A percentile compares a stretch with the other conserved stretches of the same genome.
Evolutionary conservation across 1,140 invertebrate genomes (phyloP).

Genomic region (Euura lappo): DNA sequence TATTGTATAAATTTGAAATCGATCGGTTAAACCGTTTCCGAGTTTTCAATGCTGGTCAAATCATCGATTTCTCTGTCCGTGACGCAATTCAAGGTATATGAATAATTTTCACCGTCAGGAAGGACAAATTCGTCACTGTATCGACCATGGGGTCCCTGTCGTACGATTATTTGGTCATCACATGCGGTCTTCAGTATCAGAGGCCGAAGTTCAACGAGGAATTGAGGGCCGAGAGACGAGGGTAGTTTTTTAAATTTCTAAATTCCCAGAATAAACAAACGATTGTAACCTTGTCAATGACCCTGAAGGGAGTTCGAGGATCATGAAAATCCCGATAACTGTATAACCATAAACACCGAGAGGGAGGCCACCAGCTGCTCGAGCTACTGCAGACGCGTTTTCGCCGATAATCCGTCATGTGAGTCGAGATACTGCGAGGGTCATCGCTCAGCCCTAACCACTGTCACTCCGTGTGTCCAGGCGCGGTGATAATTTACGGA

Average conservation of each 20-base stretch:
- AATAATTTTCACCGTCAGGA: constrained; percentile 44
- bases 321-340: constrained; percentile 58
- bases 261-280: neutral
- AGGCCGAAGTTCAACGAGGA: constrained; percentile 57
- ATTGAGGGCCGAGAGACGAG: constrained; percentile 33
- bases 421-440: neutral
- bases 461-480: constrained; percentile 32
- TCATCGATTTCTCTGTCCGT: neutral
- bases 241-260: constrained; percentile 26
- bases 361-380: constrained; percentile 58
- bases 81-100: too few species aligned
- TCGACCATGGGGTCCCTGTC: constrained; percentile 59
- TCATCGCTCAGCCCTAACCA: neutral
- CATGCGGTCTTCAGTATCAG: constrained; percentile 67
- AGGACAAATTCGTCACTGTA: constrained; percentile 64
- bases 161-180: constrained; percentile 69
- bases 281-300: constrained; percentile 13
- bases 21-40: too few species aligned
- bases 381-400: constrained; percentile 45
- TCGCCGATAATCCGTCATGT: constrained; percentile 4
- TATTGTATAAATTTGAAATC: too few species aligned
- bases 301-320: constrained; percentile 40
- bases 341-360: constrained; percentile 66
- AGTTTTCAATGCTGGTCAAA: neutral
- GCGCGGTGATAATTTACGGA: constrained; percentile 67